Percentiles rank a stretch among this genome's conserved stretches.
Evolutionary conservation across 2,113 vertebrate genomes (phyloP).

Genomic region (Oreocharis arfaki): DNA sequence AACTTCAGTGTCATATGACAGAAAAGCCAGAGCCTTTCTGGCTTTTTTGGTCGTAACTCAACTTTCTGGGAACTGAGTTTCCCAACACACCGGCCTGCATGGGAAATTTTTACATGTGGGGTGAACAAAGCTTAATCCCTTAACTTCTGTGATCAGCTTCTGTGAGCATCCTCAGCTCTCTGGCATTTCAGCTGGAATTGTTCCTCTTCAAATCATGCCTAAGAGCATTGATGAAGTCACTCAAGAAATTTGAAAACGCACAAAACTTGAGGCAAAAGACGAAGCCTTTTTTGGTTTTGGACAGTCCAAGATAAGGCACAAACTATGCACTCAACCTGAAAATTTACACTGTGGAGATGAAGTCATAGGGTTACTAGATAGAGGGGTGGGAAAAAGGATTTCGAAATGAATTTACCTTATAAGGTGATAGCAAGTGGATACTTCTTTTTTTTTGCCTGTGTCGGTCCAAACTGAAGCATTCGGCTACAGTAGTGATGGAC

Average conservation of each 20-base stretch:
- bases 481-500: background rate
- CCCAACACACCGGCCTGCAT: fast-evolving
- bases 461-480: background rate
- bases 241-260: background rate
- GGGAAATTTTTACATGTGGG: background rate
- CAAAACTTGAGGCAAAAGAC: background rate
- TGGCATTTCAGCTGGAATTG: background rate
- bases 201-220: background rate
- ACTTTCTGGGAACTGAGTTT: background rate
- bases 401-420: background rate
- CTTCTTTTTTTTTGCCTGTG: background rate
- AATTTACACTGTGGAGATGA: background rate
- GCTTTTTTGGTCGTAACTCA: background rate
- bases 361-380: background rate
- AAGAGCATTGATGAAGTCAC: background rate
- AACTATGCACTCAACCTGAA: background rate
- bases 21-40: background rate
- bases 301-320: background rate
- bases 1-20: background rate
- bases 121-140: background rate
- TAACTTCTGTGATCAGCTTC: background rate
- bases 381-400: background rate
- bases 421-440: background rate
- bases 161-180: background rate
- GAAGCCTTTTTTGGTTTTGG: background rate